phyloP scores from a whole-genome alignment of 2,113 vertebrate species.

The Apteryx mantelli region DNA sequence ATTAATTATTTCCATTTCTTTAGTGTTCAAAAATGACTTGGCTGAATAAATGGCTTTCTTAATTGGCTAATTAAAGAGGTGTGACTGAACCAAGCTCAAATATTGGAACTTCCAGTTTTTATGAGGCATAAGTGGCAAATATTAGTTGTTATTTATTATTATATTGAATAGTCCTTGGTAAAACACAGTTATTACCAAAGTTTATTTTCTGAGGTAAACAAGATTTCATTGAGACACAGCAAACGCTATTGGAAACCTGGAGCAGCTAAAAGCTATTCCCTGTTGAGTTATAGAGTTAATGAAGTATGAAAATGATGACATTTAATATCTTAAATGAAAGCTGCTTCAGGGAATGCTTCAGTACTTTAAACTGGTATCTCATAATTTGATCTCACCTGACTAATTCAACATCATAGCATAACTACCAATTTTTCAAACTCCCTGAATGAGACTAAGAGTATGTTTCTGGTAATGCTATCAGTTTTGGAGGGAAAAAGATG shows the following conservation, averaged over 20 bases:
- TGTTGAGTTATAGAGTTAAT: constrained; percentile 48
- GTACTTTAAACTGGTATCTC: constrained; percentile 6
- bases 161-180: neutral
- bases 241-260: neutral
- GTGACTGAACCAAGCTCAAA: neutral
- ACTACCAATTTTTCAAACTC: neutral
- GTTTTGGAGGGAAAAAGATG: neutral
- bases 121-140: neutral
- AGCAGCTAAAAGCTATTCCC: constrained; percentile 15
- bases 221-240: constrained; percentile 5
- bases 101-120: neutral
- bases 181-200: neutral
- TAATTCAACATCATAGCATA: neutral
- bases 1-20: neutral
- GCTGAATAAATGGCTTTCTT: neutral
- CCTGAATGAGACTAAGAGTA: neutral
- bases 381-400: constrained; percentile 55
- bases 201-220: constrained; percentile 28
- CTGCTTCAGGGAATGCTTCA: constrained; percentile 45
- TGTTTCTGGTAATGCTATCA: neutral
- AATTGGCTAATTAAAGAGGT: neutral
- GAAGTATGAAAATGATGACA: constrained; percentile 46
- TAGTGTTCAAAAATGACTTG: neutral
- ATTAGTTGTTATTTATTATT: neutral
- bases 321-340: constrained; percentile 62